Evolutionary conservation across 2,797 vertebrate genomes (phyloP).

Genomic region (Spheniscus humboldti): DNA sequence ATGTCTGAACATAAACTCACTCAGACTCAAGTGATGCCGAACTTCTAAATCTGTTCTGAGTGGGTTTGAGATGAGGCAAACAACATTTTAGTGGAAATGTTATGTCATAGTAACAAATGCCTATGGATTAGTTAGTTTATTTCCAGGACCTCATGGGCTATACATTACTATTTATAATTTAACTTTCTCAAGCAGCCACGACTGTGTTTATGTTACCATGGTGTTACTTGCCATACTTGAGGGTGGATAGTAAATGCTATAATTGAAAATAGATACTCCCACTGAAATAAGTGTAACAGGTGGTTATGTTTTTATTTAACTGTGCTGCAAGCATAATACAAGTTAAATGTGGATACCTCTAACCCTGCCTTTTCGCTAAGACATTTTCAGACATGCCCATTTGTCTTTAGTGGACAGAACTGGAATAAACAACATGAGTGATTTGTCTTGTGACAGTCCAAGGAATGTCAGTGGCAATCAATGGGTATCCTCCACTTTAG

Average conservation of each 20-base stretch:
- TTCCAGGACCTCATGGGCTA: constrained; percentile 59
- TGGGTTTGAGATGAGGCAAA: constrained; percentile 24
- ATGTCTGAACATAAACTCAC: background rate
- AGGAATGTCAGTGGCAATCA: background rate
- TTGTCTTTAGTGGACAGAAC: background rate
- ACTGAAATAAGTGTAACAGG: constrained; percentile 77
- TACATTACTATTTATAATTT: constrained; percentile 71
- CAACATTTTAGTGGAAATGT: constrained; percentile 36
- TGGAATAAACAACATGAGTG: background rate
- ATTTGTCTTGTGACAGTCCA: background rate
- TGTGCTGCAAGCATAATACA: background rate
- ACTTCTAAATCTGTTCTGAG: constrained; percentile 26
- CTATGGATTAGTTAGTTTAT: constrained; percentile 68
- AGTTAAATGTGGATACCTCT: constrained; percentile 26
- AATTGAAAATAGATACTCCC: constrained; percentile 75
- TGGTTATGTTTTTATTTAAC: constrained; percentile 70
- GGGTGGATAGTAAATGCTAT: constrained; percentile 57
- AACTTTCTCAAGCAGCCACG: constrained; percentile 49
- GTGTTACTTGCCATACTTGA: constrained; percentile 62
- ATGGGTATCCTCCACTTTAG: background rate
- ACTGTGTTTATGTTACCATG: constrained; percentile 77
- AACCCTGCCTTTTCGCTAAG: background rate
- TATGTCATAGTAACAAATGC: constrained; percentile 61
- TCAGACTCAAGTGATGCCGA: background rate
- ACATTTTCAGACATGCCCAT: background rate